These are phyloP conservation scores for Allolobophora icterica DNA, from an alignment of 2,888 invertebrate species.

Conservation along the genomic window DNA sequence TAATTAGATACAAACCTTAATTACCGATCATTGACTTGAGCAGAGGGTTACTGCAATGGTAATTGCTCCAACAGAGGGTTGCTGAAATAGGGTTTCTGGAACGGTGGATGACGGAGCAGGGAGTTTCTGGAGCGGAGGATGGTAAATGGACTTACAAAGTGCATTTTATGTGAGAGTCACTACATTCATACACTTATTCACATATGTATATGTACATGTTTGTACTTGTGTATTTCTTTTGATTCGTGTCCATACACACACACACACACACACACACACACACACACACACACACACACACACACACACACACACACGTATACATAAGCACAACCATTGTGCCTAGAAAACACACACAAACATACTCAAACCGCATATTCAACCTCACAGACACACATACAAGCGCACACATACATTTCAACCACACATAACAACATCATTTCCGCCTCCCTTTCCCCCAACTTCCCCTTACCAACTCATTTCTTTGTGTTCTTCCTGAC, in stretches of 20 bases:
- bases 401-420: background rate
- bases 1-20: too few relatives aligned
- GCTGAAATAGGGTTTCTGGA: background rate
- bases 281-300: background rate
- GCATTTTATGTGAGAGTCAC: background rate
- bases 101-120: background rate
- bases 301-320: background rate
- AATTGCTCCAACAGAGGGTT: too few relatives aligned
- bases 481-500: background rate
- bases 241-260: too few relatives aligned
- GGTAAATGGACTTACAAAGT: background rate
- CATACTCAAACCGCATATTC: background rate
- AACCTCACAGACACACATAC: background rate
- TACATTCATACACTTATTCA: too few relatives aligned
- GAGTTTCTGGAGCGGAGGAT: background rate
- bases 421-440: background rate
- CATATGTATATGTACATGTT: too few relatives aligned
- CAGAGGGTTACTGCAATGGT: background rate
- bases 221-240: too few relatives aligned
- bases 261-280: background rate
- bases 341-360: background rate
- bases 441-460: background rate
- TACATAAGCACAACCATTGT: too few relatives aligned
- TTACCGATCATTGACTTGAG: too few relatives aligned
- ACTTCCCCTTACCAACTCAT: background rate